These are phyloP conservation scores for Gymnorhina tibicen DNA, from an alignment of 2,113 vertebrate genomes.

Conservation along the genomic window DNA sequence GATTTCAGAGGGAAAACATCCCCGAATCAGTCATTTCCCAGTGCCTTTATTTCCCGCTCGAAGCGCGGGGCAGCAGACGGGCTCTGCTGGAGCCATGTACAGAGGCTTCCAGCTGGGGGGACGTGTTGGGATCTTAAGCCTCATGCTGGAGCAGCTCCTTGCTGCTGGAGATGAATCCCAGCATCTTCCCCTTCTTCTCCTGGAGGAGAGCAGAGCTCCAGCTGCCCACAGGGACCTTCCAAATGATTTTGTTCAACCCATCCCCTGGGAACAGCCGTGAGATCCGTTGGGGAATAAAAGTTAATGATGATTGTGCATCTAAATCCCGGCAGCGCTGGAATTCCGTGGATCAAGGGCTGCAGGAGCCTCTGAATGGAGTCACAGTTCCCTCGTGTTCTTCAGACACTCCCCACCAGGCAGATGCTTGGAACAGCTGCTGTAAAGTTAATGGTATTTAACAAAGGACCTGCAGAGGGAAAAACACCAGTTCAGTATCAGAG, in stretches of 20 bases:
- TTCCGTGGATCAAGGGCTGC: fast-evolving
- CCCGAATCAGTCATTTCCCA: neutral
- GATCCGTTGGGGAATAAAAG: fast-evolving
- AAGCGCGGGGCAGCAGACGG: neutral
- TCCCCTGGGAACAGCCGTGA: fast-evolving
- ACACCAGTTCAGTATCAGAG: neutral
- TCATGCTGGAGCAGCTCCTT: neutral
- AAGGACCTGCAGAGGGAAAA: neutral
- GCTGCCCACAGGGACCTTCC: fast-evolving
- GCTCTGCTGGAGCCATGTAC: neutral
- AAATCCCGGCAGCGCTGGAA: neutral
- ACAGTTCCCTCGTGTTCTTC: neutral
- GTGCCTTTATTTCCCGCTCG: neutral
- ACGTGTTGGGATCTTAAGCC: neutral
- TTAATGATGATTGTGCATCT: fast-evolving
- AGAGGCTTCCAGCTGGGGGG: neutral
- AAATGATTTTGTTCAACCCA: fast-evolving
- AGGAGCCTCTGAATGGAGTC: neutral
- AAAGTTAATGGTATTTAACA: neutral
- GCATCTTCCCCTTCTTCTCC: neutral
- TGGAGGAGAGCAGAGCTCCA: neutral
- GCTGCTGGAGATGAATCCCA: neutral
- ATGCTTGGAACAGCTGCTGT: fast-evolving
- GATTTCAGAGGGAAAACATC: neutral
- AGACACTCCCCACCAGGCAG: neutral